phyloP scores from a whole-genome alignment of 2,113 vertebrate genomes.

The Kryptolebias marmoratus region DNA sequence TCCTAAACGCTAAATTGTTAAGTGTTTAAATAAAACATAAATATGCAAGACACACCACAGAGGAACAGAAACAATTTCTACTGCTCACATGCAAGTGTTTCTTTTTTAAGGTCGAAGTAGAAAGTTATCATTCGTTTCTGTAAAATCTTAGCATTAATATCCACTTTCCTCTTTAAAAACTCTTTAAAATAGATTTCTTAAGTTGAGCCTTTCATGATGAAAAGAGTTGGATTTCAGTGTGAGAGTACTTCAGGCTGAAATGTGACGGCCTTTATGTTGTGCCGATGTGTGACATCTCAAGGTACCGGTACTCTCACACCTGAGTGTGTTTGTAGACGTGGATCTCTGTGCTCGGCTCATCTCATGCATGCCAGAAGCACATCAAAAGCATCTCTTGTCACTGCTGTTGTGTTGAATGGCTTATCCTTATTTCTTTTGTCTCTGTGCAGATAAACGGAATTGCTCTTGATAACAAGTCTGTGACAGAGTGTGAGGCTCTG shows the following conservation, averaged over 20 bases:
- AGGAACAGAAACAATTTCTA: not conserved
- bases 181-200: constrained; percentile 17
- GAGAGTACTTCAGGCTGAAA: constrained; percentile 39
- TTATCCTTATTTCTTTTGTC: constrained; percentile 54
- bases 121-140: constrained; percentile 21
- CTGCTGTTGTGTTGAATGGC: constrained; percentile 31
- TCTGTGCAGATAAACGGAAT: constrained; percentile 93
- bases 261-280: constrained; percentile 62
- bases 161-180: constrained; percentile 14
- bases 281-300: constrained; percentile 7
- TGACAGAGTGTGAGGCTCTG: constrained; percentile 95
- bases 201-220: constrained; percentile 37
- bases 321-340: constrained; percentile 34
- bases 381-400: constrained; percentile 19
- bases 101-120: not conserved
- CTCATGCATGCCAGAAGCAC: not conserved
- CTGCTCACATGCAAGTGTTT: not conserved
- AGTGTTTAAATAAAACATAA: not conserved
- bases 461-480: constrained; percentile 95
- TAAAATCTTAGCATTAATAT: constrained; percentile 9
- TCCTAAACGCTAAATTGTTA: not conserved
- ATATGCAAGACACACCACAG: not conserved
- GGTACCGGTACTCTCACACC: constrained; percentile 14
- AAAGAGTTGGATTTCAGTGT: constrained; percentile 45
- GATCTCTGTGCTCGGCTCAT: constrained; percentile 4